Percentiles rank a stretch among this genome's conserved stretches.
phyloP scores from a whole-genome alignment of 2,888 invertebrate genomes.

The Adelphocoris suturalis region DNA sequence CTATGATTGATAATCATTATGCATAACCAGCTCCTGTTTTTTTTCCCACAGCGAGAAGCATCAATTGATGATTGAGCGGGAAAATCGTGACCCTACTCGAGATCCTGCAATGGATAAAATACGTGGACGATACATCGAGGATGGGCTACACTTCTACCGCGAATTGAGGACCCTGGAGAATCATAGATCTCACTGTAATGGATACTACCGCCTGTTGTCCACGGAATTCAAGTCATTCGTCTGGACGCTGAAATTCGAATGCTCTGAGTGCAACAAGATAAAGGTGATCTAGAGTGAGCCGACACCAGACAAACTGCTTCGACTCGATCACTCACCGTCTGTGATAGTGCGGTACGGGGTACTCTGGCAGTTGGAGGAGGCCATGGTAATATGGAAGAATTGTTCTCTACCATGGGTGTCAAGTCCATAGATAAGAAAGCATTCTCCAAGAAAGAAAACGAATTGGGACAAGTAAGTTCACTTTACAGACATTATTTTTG shows the following conservation, averaged over 20 bases:
- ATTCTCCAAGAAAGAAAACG: neutral
- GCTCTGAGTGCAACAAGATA: neutral
- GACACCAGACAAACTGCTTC: too few species aligned
- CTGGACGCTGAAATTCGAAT: constrained; percentile 31
- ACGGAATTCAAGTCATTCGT: neutral
- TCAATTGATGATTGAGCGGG: too few species aligned
- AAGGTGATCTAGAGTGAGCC: neutral
- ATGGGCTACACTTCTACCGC: neutral
- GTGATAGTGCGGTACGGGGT: constrained; percentile 6
- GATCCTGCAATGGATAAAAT: neutral
- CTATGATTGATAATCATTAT: too few species aligned
- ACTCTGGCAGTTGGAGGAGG: constrained; percentile 7
- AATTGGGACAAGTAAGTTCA: neutral
- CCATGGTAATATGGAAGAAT: constrained; percentile 9
- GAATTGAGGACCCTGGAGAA: neutral
- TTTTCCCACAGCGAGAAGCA: too few species aligned
- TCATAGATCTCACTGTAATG: neutral
- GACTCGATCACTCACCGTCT: neutral
- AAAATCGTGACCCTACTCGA: too few species aligned
- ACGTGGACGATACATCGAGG: neutral
- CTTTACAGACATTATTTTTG: too few species aligned
- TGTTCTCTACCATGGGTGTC: constrained; percentile 8
- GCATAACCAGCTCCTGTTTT: too few species aligned
- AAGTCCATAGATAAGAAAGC: neutral
- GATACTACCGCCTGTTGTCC: neutral